Evolutionary conservation across 1,140 invertebrate genomes (phyloP).

Genomic region (Lepidurus arcticus): DNA sequence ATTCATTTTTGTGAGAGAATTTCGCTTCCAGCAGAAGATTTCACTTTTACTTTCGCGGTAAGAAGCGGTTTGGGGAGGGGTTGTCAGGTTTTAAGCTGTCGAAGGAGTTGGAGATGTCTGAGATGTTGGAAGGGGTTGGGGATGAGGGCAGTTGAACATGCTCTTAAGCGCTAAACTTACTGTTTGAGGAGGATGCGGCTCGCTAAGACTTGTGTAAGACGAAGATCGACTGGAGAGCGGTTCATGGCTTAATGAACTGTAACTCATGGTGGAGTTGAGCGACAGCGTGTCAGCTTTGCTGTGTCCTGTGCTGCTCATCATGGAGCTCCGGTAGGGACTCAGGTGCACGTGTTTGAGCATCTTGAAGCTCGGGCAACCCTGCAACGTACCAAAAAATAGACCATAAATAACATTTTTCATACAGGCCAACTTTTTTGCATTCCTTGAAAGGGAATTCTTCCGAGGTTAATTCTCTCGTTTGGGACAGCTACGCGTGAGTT

Average conservation of each 20-base stretch:
- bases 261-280: constrained; percentile 65
- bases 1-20: too few relatives aligned
- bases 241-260: constrained; percentile 53
- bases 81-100: neutral
- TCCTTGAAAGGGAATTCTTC: neutral
- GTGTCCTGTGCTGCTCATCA: constrained; percentile 46
- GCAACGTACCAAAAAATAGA: neutral
- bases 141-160: neutral
- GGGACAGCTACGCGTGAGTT: neutral
- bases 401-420: too few relatives aligned
- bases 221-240: constrained; percentile 54
- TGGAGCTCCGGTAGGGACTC: constrained; percentile 60
- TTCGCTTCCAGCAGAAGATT: too few relatives aligned
- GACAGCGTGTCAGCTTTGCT: constrained; percentile 65
- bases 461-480: neutral
- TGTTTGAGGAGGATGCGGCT: constrained; percentile 40
- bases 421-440: too few relatives aligned
- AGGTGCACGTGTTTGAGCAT: constrained; percentile 88
- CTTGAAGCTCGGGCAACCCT: constrained; percentile 36
- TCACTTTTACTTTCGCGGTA: too few relatives aligned
- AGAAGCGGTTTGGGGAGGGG: too few relatives aligned
- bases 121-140: neutral
- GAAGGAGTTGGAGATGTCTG: neutral
- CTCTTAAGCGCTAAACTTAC: constrained; percentile 31
- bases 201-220: constrained; percentile 56